Conservation (phyloP, 2,888 invertebrate genomes). For the Luffia ferchaultella region DNA sequence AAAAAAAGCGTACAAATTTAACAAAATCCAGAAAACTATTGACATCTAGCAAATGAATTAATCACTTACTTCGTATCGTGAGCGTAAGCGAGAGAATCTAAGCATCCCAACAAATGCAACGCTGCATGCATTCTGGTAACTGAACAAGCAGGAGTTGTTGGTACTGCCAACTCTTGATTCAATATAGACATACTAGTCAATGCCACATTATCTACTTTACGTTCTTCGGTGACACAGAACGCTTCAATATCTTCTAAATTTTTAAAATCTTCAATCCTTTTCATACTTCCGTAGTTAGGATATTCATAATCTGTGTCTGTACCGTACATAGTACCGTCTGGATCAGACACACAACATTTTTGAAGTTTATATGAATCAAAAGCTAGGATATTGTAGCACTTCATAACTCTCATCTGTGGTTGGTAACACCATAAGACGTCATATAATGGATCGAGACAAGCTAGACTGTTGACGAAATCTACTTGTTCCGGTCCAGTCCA, state of each 20-base stretch:
- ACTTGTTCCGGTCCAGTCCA: constrained; percentile 86
- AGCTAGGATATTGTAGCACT: constrained; percentile 85
- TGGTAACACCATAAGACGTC: constrained; percentile 94
- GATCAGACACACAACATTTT: constrained; percentile 41
- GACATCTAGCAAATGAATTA: too few species aligned
- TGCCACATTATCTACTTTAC: constrained; percentile 32
- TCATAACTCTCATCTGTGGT: constrained; percentile 68
- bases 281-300: constrained; percentile 48
- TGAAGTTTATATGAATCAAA: constrained; percentile 70
- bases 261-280: constrained; percentile 47
- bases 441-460: constrained; percentile 90
- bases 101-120: constrained; percentile 85
- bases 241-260: constrained; percentile 42
- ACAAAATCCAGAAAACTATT: too few species aligned
- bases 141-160: constrained; percentile 71
- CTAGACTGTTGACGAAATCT: constrained; percentile 80
- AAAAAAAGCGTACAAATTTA: too few species aligned
- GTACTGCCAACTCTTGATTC: constrained; percentile 84
- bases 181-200: constrained; percentile 70
- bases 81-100: constrained; percentile 87
- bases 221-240: constrained; percentile 31
- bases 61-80: constrained; percentile 70
- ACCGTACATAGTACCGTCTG: constrained; percentile 21
- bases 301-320: constrained; percentile 37
- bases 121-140: constrained; percentile 90